Percentiles rank a stretch among this genome's conserved stretches.
Conservation (phyloP, 1,140 invertebrate species). For the Drosophila sturtevanti region DNA sequence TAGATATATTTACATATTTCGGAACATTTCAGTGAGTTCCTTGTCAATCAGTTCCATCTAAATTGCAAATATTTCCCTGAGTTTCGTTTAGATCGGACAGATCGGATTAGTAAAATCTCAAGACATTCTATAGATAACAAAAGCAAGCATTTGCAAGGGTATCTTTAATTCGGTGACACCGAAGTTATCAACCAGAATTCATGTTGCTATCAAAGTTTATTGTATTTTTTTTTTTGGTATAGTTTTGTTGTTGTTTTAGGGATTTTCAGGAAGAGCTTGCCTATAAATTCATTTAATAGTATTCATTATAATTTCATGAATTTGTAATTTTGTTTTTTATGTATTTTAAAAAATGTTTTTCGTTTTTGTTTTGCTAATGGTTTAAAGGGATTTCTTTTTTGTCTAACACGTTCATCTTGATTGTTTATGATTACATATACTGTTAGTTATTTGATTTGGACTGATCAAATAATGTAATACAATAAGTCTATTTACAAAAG, state of each 20-base stretch:
- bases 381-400: not conserved
- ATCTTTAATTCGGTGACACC: not conserved
- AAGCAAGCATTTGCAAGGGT: not conserved
- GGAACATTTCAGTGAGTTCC: too few relatives aligned
- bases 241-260: constrained; percentile 44
- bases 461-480: constrained; percentile 31
- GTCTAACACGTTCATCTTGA: constrained; percentile 3
- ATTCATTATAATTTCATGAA: constrained; percentile 22
- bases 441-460: constrained; percentile 27
- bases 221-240: constrained; percentile 32
- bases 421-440: constrained; percentile 12
- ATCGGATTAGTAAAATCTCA: not conserved
- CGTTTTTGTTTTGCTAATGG: not conserved
- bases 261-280: constrained; percentile 66
- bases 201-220: constrained; percentile 39
- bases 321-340: constrained; percentile 20
- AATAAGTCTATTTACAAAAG: constrained; percentile 37
- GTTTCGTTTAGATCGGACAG: not conserved
- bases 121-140: too few relatives aligned
- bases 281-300: constrained; percentile 66
- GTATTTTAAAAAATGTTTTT: constrained; percentile 15
- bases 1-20: not conserved
- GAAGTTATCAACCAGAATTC: not conserved
- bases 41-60: not conserved
- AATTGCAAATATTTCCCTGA: not conserved